These are phyloP conservation scores for Antheraea assamensis DNA, from an alignment of 2,888 invertebrate species.

Conservation along the genomic window DNA sequence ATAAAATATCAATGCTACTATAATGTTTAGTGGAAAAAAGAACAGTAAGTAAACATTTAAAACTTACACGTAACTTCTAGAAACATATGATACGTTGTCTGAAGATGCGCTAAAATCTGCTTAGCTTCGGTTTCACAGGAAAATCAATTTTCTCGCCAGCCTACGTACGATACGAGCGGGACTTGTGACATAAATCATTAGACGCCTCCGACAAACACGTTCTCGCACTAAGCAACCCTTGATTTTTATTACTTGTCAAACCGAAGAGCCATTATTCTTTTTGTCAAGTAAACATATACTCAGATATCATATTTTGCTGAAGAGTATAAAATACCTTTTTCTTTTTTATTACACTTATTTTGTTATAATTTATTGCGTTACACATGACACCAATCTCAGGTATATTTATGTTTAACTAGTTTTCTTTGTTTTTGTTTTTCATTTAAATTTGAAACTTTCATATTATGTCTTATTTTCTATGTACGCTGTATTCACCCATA, in stretches of 20 bases:
- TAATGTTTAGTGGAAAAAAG: neutral
- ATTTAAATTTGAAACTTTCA: no score
- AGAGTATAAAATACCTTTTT: neutral
- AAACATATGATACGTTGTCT: neutral
- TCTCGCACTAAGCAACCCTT: slow-evolving; percentile 10
- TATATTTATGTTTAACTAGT: neutral
- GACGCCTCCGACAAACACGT: slow-evolving; percentile 5
- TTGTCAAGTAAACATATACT: slow-evolving; percentile 10
- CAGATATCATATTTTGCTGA: neutral
- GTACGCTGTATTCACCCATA: neutral
- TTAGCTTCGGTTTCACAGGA: slow-evolving; percentile 25
- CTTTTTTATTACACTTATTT: neutral
- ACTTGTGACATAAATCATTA: slow-evolving; percentile 8
- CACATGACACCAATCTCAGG: neutral
- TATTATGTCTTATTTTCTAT: no score
- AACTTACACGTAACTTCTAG: neutral
- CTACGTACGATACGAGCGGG: slow-evolving; percentile 11
- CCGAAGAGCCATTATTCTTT: slow-evolving; percentile 14
- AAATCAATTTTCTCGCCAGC: slow-evolving; percentile 36
- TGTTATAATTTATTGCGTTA: neutral
- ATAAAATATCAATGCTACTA: neutral
- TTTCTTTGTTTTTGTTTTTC: no score
- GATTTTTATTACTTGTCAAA: slow-evolving; percentile 18
- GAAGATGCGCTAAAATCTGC: neutral
- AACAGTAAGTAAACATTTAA: neutral